Evolutionary conservation across 2,113 vertebrate species (phyloP).

Genomic region (Taurulus bubalis): DNA sequence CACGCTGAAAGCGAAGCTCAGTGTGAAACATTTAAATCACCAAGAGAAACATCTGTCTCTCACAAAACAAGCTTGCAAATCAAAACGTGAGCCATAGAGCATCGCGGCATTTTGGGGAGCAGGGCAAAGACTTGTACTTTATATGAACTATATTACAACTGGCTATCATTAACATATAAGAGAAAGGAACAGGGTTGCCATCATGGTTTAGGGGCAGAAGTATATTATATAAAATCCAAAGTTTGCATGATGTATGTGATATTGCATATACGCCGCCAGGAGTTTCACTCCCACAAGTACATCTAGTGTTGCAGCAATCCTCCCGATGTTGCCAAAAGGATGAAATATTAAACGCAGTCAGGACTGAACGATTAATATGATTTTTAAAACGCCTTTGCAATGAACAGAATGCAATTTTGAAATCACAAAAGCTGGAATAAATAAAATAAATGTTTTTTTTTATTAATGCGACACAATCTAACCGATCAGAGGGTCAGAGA

Average conservation of each 20-base stretch:
- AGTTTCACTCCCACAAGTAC: neutral
- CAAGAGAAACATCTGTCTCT: constrained; percentile 22
- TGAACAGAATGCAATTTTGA: neutral
- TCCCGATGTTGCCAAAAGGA: neutral
- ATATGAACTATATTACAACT: constrained; percentile 12
- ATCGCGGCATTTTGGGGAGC: constrained; percentile 18
- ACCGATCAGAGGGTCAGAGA: neutral
- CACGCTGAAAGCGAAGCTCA: constrained; percentile 2
- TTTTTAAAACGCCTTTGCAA: neutral
- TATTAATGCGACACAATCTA: neutral
- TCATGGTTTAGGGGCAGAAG: neutral
- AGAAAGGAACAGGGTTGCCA: neutral
- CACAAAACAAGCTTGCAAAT: neutral
- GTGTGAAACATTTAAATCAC: constrained; percentile 20
- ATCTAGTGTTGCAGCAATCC: neutral
- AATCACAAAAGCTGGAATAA: neutral
- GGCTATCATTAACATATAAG: neutral
- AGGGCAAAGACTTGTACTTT: neutral
- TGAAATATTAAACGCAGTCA: neutral
- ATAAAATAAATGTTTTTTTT: neutral
- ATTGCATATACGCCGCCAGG: neutral
- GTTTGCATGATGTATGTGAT: neutral
- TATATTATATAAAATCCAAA: neutral
- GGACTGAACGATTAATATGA: neutral
- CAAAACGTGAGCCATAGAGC: constrained; percentile 1